These are phyloP conservation scores for Philopotamus ludificatus DNA, from an alignment of 1,140 invertebrate genomes.

Conservation along the genomic window DNA sequence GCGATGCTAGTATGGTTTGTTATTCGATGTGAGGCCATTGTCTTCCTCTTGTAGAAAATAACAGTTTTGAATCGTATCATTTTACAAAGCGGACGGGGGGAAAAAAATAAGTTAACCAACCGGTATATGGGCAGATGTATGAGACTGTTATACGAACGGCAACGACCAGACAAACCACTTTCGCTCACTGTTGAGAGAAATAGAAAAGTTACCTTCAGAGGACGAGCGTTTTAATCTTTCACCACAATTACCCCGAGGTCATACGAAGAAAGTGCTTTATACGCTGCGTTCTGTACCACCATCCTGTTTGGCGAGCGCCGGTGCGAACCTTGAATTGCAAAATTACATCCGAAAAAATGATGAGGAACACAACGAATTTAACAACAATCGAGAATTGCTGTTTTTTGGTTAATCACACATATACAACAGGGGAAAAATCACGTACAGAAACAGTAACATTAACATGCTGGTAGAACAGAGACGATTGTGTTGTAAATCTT, in stretches of 20 bases:
- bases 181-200: slow-evolving; percentile 20
- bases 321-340: too few species aligned
- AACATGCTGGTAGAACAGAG: too few species aligned
- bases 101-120: slow-evolving; percentile 18
- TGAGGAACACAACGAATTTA: too few species aligned
- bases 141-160: slow-evolving; percentile 17
- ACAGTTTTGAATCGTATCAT: slow-evolving; percentile 4
- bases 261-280: neutral
- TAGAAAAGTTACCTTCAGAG: slow-evolving; percentile 17
- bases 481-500: too few species aligned
- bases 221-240: slow-evolving; percentile 5
- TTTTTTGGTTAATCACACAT: too few species aligned
- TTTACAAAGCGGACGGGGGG: neutral
- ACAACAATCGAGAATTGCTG: too few species aligned
- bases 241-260: neutral
- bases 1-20: too few species aligned
- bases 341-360: too few species aligned
- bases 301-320: neutral
- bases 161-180: slow-evolving; percentile 27
- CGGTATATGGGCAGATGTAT: slow-evolving; percentile 15
- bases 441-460: too few species aligned
- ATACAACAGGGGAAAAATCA: too few species aligned
- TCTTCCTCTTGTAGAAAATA: slow-evolving; percentile 6
- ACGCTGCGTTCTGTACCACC: neutral
- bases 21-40: slow-evolving; percentile 4